A percentile compares a stretch with the other conserved stretches of the same genome.
Conservation (phyloP, 2,113 vertebrate genomes). For the Oreochromis tanganicae region DNA sequence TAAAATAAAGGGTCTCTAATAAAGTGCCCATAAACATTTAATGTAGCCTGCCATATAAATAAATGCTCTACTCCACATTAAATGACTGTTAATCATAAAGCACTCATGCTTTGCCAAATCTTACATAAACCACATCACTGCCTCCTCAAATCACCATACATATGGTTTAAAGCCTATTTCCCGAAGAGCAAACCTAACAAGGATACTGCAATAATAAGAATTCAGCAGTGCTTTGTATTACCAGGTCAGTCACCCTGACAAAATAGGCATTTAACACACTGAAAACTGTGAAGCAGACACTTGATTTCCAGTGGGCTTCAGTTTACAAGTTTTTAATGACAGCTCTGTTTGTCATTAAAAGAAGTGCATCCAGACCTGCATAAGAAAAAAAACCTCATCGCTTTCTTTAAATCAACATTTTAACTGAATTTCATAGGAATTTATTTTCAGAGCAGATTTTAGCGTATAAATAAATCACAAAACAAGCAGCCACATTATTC, state of each 20-base stretch:
- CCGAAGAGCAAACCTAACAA: not conserved
- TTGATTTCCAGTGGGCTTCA: not conserved
- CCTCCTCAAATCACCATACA: not conserved
- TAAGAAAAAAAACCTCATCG: not conserved
- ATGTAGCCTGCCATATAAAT: conserved; percentile 7
- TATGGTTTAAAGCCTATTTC: not conserved
- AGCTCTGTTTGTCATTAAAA: not conserved
- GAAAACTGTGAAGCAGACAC: not conserved
- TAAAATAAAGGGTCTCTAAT: not conserved
- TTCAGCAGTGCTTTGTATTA: not conserved
- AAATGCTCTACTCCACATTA: conserved; percentile 22
- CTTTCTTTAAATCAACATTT: not conserved
- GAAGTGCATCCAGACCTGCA: not conserved
- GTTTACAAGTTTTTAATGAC: not conserved
- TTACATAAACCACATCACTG: not conserved
- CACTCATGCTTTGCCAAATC: conserved; percentile 7
- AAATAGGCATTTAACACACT: not conserved
- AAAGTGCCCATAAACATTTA: conserved; percentile 25
- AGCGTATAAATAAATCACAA: not conserved
- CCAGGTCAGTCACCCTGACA: not conserved
- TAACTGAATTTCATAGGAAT: not conserved
- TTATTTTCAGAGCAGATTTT: not conserved
- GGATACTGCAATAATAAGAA: not conserved
- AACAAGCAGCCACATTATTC: not conserved
- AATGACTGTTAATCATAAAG: not conserved